Conservation (phyloP, 2,888 invertebrate genomes). For the Strigamia transsilvanica region DNA sequence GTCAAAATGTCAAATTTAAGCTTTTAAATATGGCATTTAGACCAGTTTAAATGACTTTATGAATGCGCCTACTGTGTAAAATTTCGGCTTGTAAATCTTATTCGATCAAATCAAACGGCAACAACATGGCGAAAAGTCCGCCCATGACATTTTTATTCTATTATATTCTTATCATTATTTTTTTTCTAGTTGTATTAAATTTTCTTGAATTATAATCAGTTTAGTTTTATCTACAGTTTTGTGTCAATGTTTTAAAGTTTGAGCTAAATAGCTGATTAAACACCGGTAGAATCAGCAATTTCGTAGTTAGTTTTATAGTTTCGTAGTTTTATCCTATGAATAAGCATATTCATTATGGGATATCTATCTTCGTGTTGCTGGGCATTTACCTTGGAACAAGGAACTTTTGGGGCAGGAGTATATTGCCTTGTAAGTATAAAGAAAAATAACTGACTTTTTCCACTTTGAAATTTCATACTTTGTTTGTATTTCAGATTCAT, state of each 20-base stretch:
- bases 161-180: no score
- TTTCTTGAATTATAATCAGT: no score
- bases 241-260: background rate
- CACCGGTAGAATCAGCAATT: background rate
- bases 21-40: no score
- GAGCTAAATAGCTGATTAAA: background rate
- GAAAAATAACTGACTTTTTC: background rate
- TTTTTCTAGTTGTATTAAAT: no score
- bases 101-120: no score
- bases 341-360: background rate
- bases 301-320: background rate
- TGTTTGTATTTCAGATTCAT: background rate
- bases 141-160: no score
- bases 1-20: no score
- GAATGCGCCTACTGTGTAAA: no score
- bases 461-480: background rate
- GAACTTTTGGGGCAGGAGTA: background rate
- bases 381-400: background rate
- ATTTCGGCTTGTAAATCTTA: no score
- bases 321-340: background rate
- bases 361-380: background rate
- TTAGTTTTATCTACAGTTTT: no score
- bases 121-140: no score
- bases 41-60: no score
- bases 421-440: background rate